Conservation (phyloP, 2,797 vertebrate species). For the Gallirallus australis region DNA sequence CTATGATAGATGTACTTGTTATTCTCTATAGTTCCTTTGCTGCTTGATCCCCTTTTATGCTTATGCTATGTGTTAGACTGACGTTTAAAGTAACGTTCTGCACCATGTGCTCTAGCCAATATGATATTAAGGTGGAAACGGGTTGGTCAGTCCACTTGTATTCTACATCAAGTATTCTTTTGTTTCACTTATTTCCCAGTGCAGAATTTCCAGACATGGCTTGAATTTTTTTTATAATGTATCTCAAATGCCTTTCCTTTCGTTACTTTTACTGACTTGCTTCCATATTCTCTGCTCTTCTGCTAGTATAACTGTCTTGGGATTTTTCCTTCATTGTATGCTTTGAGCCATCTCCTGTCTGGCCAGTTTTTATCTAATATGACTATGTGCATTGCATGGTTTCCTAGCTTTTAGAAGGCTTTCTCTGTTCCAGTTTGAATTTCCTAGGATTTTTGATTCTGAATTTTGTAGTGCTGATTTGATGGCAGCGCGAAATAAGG, state of each 20-base stretch:
- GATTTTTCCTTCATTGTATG: background rate
- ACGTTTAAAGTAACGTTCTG: background rate
- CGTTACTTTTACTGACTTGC: background rate
- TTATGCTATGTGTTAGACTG: background rate
- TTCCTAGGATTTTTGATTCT: background rate
- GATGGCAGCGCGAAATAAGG: background rate
- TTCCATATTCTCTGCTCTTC: background rate
- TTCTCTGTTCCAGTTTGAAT: background rate
- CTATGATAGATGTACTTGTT: background rate
- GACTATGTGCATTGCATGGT: background rate
- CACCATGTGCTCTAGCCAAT: background rate
- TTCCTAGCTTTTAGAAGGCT: background rate
- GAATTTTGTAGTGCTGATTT: background rate
- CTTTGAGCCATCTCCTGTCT: background rate
- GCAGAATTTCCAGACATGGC: background rate
- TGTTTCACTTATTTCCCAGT: background rate
- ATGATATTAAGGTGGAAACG: background rate
- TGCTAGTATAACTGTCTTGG: background rate
- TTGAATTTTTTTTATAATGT: background rate
- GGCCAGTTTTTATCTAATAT: background rate
- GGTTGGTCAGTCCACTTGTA: background rate
- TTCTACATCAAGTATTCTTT: background rate
- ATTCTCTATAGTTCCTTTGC: background rate
- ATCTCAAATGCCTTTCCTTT: background rate
- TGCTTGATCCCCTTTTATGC: background rate